Evolutionary conservation across 2,888 invertebrate species (phyloP).

Genomic region (Heliothis peltigera): DNA sequence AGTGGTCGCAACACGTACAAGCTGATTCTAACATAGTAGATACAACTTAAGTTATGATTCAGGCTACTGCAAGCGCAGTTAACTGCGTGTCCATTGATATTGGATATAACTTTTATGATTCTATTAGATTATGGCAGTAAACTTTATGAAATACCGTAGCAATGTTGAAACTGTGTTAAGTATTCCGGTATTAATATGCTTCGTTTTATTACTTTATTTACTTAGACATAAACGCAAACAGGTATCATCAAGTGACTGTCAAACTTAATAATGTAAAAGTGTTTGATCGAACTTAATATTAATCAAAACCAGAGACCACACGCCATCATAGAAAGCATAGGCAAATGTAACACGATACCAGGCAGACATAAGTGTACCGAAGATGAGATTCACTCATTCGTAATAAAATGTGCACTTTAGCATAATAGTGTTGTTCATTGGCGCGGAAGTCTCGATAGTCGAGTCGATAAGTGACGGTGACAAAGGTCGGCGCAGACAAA

Average conservation of each 20-base stretch:
- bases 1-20: constrained; percentile 28
- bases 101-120: constrained; percentile 36
- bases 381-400: constrained; percentile 65
- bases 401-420: constrained; percentile 58
- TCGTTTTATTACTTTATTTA: not conserved
- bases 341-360: constrained; percentile 52
- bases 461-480: constrained; percentile 77
- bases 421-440: constrained; percentile 75
- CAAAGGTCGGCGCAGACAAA: constrained; percentile 82
- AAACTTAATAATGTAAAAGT: not conserved
- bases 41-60: constrained; percentile 18
- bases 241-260: not conserved
- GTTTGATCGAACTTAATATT: not conserved
- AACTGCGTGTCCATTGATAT: constrained; percentile 29
- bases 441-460: constrained; percentile 74
- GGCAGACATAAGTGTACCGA: constrained; percentile 40
- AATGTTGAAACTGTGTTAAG: not conserved
- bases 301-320: constrained; percentile 46
- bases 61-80: constrained; percentile 12
- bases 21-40: constrained; percentile 7
- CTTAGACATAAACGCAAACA: not conserved
- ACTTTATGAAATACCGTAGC: constrained; percentile 7
- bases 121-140: constrained; percentile 4
- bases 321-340: constrained; percentile 42
- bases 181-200: not conserved